Evolutionary conservation across 2,113 vertebrate species (phyloP).

Genomic region (Gila orcuttii): DNA sequence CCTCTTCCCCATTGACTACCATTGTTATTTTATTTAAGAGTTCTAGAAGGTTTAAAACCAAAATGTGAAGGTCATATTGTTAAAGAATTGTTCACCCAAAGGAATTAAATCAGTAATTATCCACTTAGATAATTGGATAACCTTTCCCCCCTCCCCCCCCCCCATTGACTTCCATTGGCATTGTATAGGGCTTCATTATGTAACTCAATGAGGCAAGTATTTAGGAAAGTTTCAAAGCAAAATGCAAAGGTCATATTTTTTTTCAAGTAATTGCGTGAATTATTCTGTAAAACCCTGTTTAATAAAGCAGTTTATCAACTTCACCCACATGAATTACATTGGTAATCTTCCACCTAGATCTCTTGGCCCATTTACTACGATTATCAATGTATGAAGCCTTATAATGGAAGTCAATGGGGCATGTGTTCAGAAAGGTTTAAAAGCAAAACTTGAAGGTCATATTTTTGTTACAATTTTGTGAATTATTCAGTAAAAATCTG

Average conservation of each 20-base stretch:
- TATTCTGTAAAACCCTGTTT: neutral
- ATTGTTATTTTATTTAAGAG: neutral
- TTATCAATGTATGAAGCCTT: neutral
- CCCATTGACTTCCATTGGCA: too few relatives aligned
- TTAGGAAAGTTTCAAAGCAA: neutral
- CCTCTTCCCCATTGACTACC: neutral
- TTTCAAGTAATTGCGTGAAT: neutral
- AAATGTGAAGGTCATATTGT: too few relatives aligned
- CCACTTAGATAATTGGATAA: too few relatives aligned
- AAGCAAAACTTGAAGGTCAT: neutral
- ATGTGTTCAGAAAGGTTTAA: neutral
- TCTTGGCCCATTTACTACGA: neutral
- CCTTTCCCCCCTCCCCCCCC: too few relatives aligned
- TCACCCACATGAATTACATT: neutral
- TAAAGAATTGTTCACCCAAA: too few relatives aligned
- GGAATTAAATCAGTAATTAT: too few relatives aligned
- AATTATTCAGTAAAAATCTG: neutral
- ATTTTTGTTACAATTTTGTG: neutral
- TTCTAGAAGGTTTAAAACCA: neutral
- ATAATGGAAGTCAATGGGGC: neutral
- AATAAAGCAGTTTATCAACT: neutral
- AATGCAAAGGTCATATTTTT: neutral
- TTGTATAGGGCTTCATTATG: too few relatives aligned
- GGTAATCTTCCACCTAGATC: neutral
- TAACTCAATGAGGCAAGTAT: neutral